Base-by-base conservation (phyloP, 2,113 vertebrate genomes). In the Gobio gobio region DNA sequence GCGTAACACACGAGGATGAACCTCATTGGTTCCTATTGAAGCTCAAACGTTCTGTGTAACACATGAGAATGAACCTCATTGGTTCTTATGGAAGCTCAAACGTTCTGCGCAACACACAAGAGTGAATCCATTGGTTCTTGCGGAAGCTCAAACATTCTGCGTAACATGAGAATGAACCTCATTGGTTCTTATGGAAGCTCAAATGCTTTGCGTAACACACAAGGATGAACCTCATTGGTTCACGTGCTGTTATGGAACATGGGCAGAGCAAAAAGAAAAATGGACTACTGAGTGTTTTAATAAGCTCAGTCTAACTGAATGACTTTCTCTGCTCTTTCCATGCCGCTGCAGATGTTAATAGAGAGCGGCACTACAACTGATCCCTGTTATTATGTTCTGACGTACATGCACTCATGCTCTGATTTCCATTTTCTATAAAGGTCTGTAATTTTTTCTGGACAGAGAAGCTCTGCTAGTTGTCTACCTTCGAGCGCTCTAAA, bases 381-480 rank as follows among this genome's bases (percentile, higher is more conserved):
- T 75, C 76, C 40, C 83, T 89, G 76, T 89, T 85, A 83, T 86
- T 89, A 43, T 75, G 61, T 75, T 47, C 83, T 63, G 56, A 58
- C 77, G 77, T 36, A n/a, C 63, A 20, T 78, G 63, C 72, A 22
- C 78, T 84, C 26, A 5, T 40, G 43, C 80, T 85, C 79, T 49
- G 16, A 79, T 85, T 80, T 72, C 64, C 73, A 73, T 64, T 56
- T 88, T 59, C 85, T 86, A 80, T 76, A 85, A 86, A 86, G 82
- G 83, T 80, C 72, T 63, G 58, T 72, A 49, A 49, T 79, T 83
- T 68, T 78, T 89, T 47, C 64, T 83, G 64, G 78, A 83, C 58
- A 12, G 61, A 26, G 58, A 80, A 88, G 88, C 90, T 89, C 91
- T 91, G 89, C 90, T 90, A 90, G 88, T 88, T 89, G 89, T 91